Evolutionary conservation across 2,888 invertebrate genomes (phyloP), one percentile per base, ranked within the genome.

Genomic region (Gnatocerus cornutus): DNA sequence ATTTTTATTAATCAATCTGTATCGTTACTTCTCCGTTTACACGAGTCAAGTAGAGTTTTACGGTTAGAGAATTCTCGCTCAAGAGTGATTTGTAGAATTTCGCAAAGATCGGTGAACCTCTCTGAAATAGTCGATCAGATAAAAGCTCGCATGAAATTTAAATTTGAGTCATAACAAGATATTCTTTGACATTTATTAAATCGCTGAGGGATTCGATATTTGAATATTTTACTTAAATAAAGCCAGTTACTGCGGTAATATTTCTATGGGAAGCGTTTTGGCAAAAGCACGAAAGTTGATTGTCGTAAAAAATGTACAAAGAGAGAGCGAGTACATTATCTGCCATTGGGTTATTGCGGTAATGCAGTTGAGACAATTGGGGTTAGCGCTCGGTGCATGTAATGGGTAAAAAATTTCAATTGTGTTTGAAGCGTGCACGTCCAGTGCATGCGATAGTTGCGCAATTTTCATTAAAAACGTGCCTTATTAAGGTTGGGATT

Each of bases 181-280:
- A 56, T 65, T 58, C 50, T 30, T 43, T 50, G 55, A 45, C 58
- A 69, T 69, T 69, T 69, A 69, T 69, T 69, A 64, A 69, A 69
- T 64, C 58, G 69, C 27, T 52, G 62, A 37, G 45, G 50, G 56
- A 63, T 68, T 58, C 68, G 39, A 53, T 56, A 53, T 64, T 69
- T 69, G 69, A 69, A 69, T 69, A 69, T 64, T 69, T 69, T 52
- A 69, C 64, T 59, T 50, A 68, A 61, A 53, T 61, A 62, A 62
- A 61, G 39, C 27, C 21, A 16, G 53, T 27, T 50, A 13, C 14
- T 3, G 1, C 5, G 53, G 55, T 55, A 52, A 14, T 33, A 39
- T 55, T 55, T 10, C 5, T 14, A 55, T 39, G 55, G 13, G 50
- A 21, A 21, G 4, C 21, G 14, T 7, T 55, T 55, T 39, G 8